Evolutionary conservation across 2,113 vertebrate genomes (phyloP).

Genomic region (Oplegnathus fasciatus): DNA sequence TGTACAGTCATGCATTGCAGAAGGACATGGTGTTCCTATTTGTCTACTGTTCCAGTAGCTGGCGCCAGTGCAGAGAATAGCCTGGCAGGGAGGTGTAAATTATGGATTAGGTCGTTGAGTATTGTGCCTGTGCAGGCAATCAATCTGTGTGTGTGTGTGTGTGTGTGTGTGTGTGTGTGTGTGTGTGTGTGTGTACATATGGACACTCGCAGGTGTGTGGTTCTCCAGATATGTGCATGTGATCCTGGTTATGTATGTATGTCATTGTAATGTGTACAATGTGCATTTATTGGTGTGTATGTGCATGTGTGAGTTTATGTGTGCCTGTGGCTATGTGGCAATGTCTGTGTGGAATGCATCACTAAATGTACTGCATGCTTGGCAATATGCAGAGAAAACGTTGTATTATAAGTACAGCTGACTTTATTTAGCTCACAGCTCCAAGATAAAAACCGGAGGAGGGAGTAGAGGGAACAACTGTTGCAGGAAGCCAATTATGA

Average conservation of each 20-base stretch:
- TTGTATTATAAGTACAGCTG: neutral
- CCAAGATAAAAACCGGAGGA: neutral
- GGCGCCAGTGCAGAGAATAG: conserved; percentile 72
- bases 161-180: conserved; percentile 11
- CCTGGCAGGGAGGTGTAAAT: conserved; percentile 79
- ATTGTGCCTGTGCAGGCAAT: conserved; percentile 55
- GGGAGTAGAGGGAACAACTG: neutral
- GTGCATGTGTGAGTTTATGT: neutral
- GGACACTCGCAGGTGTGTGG: conserved; percentile 1
- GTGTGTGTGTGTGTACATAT: neutral
- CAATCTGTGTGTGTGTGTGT: conserved; percentile 31
- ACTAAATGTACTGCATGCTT: conserved; percentile 18
- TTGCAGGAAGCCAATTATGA: neutral
- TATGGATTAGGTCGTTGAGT: conserved; percentile 77
- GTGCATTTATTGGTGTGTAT: neutral
- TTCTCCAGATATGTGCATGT: conserved; percentile 20
- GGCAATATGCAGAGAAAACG: conserved; percentile 24
- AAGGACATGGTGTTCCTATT: conserved; percentile 69
- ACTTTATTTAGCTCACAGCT: conserved; percentile 12
- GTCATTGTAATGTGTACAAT: conserved; percentile 8
- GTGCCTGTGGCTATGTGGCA: neutral
- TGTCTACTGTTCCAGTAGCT: conserved; percentile 67
- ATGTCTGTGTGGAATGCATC: conserved; percentile 43
- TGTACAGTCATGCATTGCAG: conserved; percentile 53
- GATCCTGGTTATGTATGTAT: conserved; percentile 9